Percentiles rank a stretch among this genome's conserved stretches.
Evolutionary conservation across 2,888 invertebrate species (phyloP).

Genomic region (Drosophila percnosoma): DNA sequence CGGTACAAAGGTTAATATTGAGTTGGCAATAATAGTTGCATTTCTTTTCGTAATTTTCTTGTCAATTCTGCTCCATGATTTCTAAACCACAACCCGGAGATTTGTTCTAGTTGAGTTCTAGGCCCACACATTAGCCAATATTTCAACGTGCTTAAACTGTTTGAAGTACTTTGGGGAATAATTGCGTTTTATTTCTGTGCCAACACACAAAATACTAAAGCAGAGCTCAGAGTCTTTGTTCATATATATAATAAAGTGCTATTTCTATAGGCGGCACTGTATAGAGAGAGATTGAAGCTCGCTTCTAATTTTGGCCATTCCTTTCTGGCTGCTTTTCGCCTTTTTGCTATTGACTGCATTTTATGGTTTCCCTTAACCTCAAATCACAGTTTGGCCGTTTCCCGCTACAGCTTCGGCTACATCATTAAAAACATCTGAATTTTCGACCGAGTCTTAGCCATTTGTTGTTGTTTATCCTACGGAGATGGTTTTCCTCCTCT

Average conservation of each 20-base stretch:
- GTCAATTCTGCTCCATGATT: not conserved
- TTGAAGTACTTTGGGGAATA: not conserved
- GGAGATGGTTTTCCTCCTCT: not conserved
- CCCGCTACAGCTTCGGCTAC: not conserved
- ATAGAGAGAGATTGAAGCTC: slow-evolving; percentile 35
- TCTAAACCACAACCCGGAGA: not conserved
- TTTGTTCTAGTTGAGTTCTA: no score
- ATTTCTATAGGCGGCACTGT: slow-evolving; percentile 3
- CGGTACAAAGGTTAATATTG: not conserved
- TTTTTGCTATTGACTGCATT: slow-evolving; percentile 66
- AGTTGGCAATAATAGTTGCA: not conserved
- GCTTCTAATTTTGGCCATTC: slow-evolving; percentile 49
- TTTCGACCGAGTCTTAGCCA: slow-evolving; percentile 30
- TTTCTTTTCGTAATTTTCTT: not conserved
- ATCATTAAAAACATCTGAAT: slow-evolving; percentile 26
- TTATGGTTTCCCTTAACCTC: slow-evolving; percentile 60
- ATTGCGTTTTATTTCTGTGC: not conserved
- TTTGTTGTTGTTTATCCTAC: slow-evolving; percentile 11
- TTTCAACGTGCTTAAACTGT: not conserved
- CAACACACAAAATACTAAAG: not conserved
- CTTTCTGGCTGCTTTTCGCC: slow-evolving; percentile 22
- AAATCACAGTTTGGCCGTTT: slow-evolving; percentile 32
- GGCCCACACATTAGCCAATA: not conserved
- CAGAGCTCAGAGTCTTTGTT: not conserved
- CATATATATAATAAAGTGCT: not conserved